phyloP scores from a whole-genome alignment of 2,797 vertebrate genomes.

The Chelon labrosus region DNA sequence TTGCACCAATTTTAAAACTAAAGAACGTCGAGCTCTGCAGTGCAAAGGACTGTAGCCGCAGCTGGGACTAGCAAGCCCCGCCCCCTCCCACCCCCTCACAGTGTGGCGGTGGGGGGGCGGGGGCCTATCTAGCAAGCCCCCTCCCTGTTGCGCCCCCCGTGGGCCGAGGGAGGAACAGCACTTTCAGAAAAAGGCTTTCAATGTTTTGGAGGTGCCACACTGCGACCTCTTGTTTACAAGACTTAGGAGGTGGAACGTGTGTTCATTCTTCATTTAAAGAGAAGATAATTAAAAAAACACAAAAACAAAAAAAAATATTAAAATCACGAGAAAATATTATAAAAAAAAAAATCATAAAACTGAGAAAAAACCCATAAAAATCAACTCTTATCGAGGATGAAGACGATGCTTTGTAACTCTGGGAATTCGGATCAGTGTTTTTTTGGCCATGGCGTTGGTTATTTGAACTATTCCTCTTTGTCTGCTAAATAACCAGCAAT shows the following conservation, averaged over 20 bases:
- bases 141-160: constrained; percentile 52
- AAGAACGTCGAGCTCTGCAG: constrained; percentile 96
- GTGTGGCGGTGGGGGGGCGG: too few relatives aligned
- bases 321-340: constrained; percentile 40
- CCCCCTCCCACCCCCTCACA: constrained; percentile 52
- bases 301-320: constrained; percentile 40
- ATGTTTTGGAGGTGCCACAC: constrained; percentile 93
- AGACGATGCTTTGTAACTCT: constrained; percentile 98
- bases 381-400: constrained; percentile 86
- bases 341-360: constrained; percentile 60
- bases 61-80: constrained; percentile 96
- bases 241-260: constrained; percentile 93
- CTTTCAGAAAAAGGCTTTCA: constrained; percentile 98
- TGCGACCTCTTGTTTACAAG: constrained; percentile 99
- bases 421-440: constrained; percentile 99
- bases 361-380: constrained; percentile 61
- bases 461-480: constrained; percentile 92
- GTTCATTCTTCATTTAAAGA: constrained; percentile 98
- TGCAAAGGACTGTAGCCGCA: constrained; percentile 98
- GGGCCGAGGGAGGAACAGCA: constrained; percentile 93
- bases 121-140: constrained; percentile 79
- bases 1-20: constrained; percentile 98
- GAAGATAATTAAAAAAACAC: constrained; percentile 70
- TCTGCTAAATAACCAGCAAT: constrained; percentile 98
- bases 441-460: constrained; percentile 90